Base-by-base conservation (phyloP, 2,113 vertebrate species). In the Aegithalos caudatus region DNA sequence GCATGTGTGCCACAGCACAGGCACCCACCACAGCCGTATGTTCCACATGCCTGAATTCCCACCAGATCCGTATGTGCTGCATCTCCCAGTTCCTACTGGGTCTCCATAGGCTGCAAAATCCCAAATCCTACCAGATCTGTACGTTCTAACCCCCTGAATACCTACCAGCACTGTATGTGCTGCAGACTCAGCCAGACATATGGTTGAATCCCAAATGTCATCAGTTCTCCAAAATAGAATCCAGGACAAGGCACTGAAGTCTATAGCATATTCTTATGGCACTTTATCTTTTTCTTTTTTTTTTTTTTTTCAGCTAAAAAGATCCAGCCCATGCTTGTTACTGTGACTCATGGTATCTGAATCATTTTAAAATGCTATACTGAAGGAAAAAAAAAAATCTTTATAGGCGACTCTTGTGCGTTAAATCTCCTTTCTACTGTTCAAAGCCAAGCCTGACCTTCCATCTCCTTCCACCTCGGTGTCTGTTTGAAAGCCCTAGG, bases 341-440 rank as follows among this genome's bases (percentile, higher is more conserved):
- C 93, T 77, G 90, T 96, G 95, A 96, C 81, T 95, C 93, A 95
- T 73, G 91, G 65, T 80, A 90, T 91, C 81, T 86, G 93, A 94
- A 94, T 95, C 67, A 90, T 22, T 94, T 88, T 62, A 31, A 94
- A 96, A 93, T 65, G 87, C 78, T 95, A 35, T 27, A 8, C 54
- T 11, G 11, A 78, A 57, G 62, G 25, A 19, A 65, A 27, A 28
- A 64, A 84, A 73, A 35, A n/a, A 12, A 79, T 40, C 74, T 95
- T 87, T 82, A 37, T 9, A 76, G 77, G 33, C 37, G 8, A 24
- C 51, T 37, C 14, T 20, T 20, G 16, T 37, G 44, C 4, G 14
- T 40, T 89, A 45, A 53, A 77, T 29, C 70, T 37, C 57, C 69
- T 66, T 14, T 72, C 42, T 64, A 10, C 40, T 0, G 7, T 50